Percentiles rank a stretch among this genome's conserved stretches.
Evolutionary conservation across 2,797 vertebrate species (phyloP).

Genomic region (Liasis olivaceus): DNA sequence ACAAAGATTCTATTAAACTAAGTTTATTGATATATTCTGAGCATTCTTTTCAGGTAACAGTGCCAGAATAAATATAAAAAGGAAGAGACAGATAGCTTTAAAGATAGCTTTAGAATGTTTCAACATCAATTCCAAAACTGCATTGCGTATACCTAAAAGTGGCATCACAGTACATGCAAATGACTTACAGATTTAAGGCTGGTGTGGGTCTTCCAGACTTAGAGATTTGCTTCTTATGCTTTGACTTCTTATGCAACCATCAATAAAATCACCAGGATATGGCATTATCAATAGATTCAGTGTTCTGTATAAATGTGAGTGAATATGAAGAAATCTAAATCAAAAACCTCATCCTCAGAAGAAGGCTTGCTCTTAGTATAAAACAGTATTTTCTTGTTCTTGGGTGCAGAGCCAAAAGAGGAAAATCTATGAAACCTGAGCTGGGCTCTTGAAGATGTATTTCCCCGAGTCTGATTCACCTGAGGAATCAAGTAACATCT

Average conservation of each 20-base stretch:
- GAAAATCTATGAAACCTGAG: not conserved
- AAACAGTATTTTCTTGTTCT: not conserved
- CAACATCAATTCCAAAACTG: not conserved
- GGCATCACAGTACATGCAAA: not conserved
- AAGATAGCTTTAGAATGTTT: not conserved
- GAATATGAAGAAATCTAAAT: not conserved
- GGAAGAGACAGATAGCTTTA: not conserved
- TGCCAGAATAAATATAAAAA: not conserved
- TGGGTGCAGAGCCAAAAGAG: not conserved
- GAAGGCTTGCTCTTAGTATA: not conserved
- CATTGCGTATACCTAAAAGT: not conserved
- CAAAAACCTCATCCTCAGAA: not conserved
- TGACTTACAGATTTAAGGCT: not conserved
- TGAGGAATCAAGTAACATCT: not conserved
- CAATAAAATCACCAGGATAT: not conserved
- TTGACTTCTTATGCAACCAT: not conserved
- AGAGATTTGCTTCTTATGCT: not conserved
- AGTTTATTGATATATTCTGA: not conserved
- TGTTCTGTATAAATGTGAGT: not conserved
- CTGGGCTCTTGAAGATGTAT: not conserved
- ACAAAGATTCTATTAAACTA: not conserved
- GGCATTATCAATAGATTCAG: not conserved
- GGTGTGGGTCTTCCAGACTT: no score
- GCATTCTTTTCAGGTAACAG: not conserved
- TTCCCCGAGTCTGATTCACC: not conserved